Conservation (phyloP, 2,888 invertebrate species). For the Sphaerophoria rueppellii region DNA sequence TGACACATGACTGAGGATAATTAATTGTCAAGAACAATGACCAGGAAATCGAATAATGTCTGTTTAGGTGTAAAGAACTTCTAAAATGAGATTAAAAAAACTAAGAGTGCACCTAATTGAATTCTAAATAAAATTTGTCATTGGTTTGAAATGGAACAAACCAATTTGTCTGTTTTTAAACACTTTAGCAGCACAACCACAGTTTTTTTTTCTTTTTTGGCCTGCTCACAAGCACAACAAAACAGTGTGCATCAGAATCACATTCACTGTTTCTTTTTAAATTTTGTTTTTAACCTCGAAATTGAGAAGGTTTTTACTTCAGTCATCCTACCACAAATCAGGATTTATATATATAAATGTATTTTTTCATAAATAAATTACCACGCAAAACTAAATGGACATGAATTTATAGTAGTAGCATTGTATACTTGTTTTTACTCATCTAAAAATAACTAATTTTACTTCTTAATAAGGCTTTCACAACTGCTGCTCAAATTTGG, state of each 20-base stretch:
- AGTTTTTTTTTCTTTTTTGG: slow-evolving; percentile 38
- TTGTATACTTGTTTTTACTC: not conserved
- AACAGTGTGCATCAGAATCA: slow-evolving; percentile 12
- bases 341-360: slow-evolving; percentile 13
- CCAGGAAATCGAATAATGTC: too few relatives aligned
- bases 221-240: slow-evolving; percentile 28
- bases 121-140: slow-evolving; percentile 23
- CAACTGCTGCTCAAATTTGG: slow-evolving; percentile 88
- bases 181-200: slow-evolving; percentile 67
- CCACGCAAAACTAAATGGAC: slow-evolving; percentile 62
- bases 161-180: slow-evolving; percentile 50
- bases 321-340: slow-evolving; percentile 56
- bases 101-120: not conserved
- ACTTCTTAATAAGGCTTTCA: slow-evolving; percentile 85
- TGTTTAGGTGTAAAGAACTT: too few relatives aligned
- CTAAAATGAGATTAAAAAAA: too few relatives aligned
- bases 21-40: too few relatives aligned
- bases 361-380: slow-evolving; percentile 38
- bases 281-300: slow-evolving; percentile 36
- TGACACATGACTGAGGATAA: too few relatives aligned
- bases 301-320: slow-evolving; percentile 45
- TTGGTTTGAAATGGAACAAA: not conserved
- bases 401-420: slow-evolving; percentile 39
- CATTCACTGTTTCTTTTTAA: slow-evolving; percentile 47
- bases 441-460: slow-evolving; percentile 62